Conservation (phyloP, 2,113 vertebrate species). For the Procavia capensis region DNA sequence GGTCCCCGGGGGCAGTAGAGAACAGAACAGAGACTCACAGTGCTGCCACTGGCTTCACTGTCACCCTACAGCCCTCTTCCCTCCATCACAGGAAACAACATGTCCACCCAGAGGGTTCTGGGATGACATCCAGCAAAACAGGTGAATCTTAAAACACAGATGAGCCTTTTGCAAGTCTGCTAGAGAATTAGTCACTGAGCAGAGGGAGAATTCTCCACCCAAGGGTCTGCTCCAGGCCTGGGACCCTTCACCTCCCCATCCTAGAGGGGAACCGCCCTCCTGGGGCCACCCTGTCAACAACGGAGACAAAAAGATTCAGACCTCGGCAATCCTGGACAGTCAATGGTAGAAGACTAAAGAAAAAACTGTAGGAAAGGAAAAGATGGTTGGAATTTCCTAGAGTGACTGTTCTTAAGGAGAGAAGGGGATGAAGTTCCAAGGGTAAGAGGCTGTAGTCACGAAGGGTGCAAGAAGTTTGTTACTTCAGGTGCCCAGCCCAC, state of each 20-base stretch:
- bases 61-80: too few species aligned
- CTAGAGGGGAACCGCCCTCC: too few species aligned
- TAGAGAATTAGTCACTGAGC: not conserved
- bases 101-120: not conserved
- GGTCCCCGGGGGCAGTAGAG: not conserved
- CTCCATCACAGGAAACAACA: not conserved
- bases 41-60: rapidly evolving
- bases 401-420: not conserved
- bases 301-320: not conserved
- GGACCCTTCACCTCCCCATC: not conserved
- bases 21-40: not conserved
- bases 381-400: not conserved
- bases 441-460: not conserved
- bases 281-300: rapidly evolving
- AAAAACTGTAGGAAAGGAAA: not conserved
- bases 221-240: not conserved
- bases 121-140: not conserved
- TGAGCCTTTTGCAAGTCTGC: not conserved
- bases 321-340: not conserved
- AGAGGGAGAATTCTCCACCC: not conserved
- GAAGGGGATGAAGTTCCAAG: not conserved
- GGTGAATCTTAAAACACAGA: not conserved
- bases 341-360: not conserved
- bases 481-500: too few species aligned
- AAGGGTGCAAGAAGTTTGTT: not conserved